These are phyloP conservation scores for Plagodis dolabraria DNA, from an alignment of 2,888 invertebrate species.

Conservation along the genomic window DNA sequence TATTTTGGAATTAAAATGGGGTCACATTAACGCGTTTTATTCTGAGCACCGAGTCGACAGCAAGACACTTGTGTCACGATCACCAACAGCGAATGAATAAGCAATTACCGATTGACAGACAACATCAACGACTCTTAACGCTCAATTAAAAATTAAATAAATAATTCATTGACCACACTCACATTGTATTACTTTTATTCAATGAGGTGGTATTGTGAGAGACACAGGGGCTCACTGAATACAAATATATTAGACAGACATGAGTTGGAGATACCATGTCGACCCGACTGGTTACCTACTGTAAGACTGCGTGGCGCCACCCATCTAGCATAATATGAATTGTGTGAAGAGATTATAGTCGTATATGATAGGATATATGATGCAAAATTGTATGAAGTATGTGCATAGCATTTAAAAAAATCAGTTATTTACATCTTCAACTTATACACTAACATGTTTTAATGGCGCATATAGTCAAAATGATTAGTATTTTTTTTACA, in stretches of 20 bases:
- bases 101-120: conserved; percentile 50
- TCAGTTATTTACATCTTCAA: too few species aligned
- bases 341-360: too few species aligned
- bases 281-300: conserved; percentile 32
- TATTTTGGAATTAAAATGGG: conserved; percentile 41
- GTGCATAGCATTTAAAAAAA: too few species aligned
- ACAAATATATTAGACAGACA: conserved; percentile 63
- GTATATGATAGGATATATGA: too few species aligned
- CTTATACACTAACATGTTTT: too few species aligned
- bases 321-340: conserved; percentile 21
- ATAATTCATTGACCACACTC: conserved; percentile 62
- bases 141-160: conserved; percentile 66
- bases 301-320: conserved; percentile 69
- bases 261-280: conserved; percentile 41
- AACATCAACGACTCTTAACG: conserved; percentile 52
- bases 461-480: too few species aligned
- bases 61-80: conserved; percentile 46
- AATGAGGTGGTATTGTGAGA: conserved; percentile 58
- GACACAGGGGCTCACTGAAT: conserved; percentile 55
- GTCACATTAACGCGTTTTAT: conserved; percentile 36
- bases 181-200: conserved; percentile 62
- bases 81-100: conserved; percentile 49
- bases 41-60: conserved; percentile 38
- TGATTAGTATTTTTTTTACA: too few species aligned
- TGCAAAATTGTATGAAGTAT: too few species aligned